Conservation (phyloP, 1,140 invertebrate species). For the Catajapyx aquilonaris region DNA sequence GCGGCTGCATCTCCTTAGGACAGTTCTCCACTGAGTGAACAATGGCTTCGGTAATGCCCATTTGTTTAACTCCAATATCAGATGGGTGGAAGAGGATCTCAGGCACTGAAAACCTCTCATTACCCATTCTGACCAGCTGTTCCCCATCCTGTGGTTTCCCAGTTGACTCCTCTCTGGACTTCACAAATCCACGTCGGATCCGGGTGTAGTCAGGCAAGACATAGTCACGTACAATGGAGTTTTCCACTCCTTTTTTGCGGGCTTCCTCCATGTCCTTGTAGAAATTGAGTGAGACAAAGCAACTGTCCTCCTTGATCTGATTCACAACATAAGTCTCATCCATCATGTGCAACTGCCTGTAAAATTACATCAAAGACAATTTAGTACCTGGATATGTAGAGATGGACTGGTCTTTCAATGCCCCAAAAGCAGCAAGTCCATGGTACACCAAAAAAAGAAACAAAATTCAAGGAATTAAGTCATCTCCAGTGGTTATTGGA, state of each 20-base stretch:
- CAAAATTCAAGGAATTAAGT: too few relatives aligned
- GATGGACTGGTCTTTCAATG: too few relatives aligned
- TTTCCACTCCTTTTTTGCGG: conserved; percentile 33
- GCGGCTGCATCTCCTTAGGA: conserved; percentile 54
- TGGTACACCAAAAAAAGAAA: too few relatives aligned
- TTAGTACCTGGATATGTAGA: too few relatives aligned
- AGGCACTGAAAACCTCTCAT: conserved; percentile 80
- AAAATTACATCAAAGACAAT: too few relatives aligned
- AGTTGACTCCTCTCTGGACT: conserved; percentile 26
- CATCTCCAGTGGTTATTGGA: too few relatives aligned
- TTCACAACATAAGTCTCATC: conserved; percentile 98
- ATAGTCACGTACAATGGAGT: conserved; percentile 67
- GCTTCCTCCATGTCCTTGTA: conserved; percentile 61
- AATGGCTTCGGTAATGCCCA: conserved; percentile 84
- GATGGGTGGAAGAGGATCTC: conserved; percentile 89
- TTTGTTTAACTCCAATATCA: conserved; percentile 82
- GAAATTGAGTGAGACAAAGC: conserved; percentile 80
- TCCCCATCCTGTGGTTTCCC: conserved; percentile 36
- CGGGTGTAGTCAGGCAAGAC: conserved; percentile 87
- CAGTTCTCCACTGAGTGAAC: conserved; percentile 47
- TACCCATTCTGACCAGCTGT: conserved; percentile 59
- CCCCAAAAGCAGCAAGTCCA: too few relatives aligned
- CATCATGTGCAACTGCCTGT: conserved; percentile 90
- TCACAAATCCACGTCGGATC: conserved; percentile 56
- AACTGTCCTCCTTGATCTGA: conserved; percentile 94